A percentile compares a stretch with the other conserved stretches of the same genome.
Conservation (phyloP, 2,888 invertebrate genomes). For the Diaprepes abbreviatus region DNA sequence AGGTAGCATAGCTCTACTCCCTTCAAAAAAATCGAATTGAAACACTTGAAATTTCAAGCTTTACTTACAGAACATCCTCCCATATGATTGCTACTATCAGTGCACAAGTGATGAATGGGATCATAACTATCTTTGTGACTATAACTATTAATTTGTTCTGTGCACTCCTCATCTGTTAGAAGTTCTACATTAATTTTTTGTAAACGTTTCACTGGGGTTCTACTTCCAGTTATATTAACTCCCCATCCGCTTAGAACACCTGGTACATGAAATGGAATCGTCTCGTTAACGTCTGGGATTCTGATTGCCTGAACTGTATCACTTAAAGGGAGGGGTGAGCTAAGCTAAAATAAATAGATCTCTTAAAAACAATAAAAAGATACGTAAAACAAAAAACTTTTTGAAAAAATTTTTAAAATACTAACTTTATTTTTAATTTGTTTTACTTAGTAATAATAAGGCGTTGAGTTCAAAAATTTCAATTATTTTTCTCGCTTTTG, state of each 20-base stretch:
- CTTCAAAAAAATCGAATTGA: too few species aligned
- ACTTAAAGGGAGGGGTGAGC: background rate
- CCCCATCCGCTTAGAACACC: background rate
- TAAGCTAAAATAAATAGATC: background rate
- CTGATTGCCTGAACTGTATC: background rate
- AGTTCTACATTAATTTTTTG: conserved; percentile 15
- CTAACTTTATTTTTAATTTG: too few species aligned
- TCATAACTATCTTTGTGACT: background rate
- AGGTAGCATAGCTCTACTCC: too few species aligned
- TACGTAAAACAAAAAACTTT: too few species aligned
- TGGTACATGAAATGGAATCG: background rate
- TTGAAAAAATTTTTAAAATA: too few species aligned
- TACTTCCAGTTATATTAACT: too few species aligned
- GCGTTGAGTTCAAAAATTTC: too few species aligned
- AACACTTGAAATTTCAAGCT: too few species aligned
- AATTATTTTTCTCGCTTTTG: too few species aligned
- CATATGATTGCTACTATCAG: background rate
- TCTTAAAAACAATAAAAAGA: too few species aligned
- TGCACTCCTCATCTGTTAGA: conserved; percentile 5
- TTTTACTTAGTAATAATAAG: too few species aligned
- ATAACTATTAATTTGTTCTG: background rate
- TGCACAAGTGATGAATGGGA: conserved; percentile 9
- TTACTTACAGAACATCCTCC: conserved; percentile 17
- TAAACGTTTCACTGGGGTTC: background rate
- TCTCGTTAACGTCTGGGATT: background rate